phyloP scores from a whole-genome alignment of 2,113 vertebrate species.

The Crypturellus undulatus region DNA sequence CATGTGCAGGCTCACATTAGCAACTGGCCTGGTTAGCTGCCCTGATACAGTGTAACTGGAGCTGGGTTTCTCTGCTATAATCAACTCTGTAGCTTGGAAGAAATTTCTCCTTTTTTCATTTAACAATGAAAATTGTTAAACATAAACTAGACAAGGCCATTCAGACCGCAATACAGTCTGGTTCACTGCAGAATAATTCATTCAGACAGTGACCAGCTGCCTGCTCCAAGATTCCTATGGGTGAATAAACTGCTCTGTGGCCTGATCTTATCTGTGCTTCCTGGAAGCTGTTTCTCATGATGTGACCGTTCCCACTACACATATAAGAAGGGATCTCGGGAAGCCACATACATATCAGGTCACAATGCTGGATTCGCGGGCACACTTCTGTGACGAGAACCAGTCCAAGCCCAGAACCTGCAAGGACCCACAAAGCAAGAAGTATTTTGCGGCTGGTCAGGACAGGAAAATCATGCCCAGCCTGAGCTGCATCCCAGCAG shows the following conservation, averaged over 20 bases:
- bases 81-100: not conserved
- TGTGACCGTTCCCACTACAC: not conserved
- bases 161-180: not conserved
- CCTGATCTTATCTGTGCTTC: not conserved
- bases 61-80: not conserved
- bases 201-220: not conserved
- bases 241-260: not conserved
- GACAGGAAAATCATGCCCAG: not conserved
- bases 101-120: no score
- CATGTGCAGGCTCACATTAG: not conserved
- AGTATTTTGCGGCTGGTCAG: rapidly evolving
- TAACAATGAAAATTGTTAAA: rapidly evolving
- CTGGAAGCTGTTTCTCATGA: not conserved
- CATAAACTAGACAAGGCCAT: not conserved
- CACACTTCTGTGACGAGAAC: not conserved
- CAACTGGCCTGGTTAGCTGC: not conserved
- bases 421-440: not conserved
- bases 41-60: rapidly evolving
- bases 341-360: not conserved
- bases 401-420: not conserved
- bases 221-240: not conserved
- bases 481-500: not conserved
- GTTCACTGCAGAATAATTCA: not conserved
- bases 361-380: not conserved
- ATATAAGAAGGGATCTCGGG: not conserved